phyloP scores from a whole-genome alignment of 2,113 vertebrate genomes.

The Apaloderma vittatum region DNA sequence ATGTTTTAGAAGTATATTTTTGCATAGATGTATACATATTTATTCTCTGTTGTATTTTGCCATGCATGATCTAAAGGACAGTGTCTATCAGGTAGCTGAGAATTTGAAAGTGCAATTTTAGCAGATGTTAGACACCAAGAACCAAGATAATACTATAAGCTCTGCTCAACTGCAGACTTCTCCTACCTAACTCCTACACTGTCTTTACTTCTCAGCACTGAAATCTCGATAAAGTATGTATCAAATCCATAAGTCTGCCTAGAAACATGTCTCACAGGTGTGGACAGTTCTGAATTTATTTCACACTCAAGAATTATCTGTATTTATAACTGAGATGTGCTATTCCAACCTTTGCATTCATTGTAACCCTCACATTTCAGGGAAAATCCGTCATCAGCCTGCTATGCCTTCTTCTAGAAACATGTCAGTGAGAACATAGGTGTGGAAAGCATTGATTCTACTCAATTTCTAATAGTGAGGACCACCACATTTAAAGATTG shows the following conservation, averaged over 20 bases:
- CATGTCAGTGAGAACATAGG: not conserved
- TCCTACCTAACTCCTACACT: not conserved
- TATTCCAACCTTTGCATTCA: not conserved
- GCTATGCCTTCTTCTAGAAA: not conserved
- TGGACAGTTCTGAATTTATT: not conserved
- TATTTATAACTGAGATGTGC: not conserved
- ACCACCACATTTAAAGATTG: not conserved
- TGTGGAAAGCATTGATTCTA: accelerated
- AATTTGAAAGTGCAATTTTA: not conserved
- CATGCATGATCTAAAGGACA: not conserved
- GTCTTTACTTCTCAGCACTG: not conserved
- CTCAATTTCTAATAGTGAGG: not conserved
- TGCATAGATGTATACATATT: not conserved
- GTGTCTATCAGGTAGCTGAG: not conserved
- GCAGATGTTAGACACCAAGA: not conserved
- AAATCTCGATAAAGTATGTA: not conserved
- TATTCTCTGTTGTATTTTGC: accelerated
- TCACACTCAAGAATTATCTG: not conserved
- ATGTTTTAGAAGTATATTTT: not conserved
- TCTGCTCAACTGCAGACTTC: not conserved
- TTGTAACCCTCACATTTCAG: not conserved
- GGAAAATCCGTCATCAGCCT: not conserved
- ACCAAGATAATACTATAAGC: not conserved
- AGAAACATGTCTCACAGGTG: not conserved
- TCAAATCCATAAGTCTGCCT: accelerated